Conservation (phyloP, 2,113 vertebrate species). For the Solenodon paradoxus region DNA sequence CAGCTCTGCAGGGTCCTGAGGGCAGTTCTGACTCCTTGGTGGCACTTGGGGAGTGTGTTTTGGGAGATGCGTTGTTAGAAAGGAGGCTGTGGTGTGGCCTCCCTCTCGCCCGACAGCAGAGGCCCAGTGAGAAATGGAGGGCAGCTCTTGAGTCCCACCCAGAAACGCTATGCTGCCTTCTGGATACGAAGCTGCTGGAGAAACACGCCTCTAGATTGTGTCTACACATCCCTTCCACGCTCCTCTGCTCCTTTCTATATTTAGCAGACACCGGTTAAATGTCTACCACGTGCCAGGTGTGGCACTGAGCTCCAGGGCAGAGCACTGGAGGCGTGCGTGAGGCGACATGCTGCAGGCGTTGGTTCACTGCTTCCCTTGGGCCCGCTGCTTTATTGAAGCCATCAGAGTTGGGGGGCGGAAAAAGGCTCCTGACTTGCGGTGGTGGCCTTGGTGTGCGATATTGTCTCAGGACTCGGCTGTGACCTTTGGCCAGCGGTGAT, state of each 20-base stretch:
- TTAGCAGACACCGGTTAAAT: neutral
- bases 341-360: too few species aligned
- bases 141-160: fast-evolving
- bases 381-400: neutral
- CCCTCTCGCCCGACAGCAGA: fast-evolving
- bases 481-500: neutral
- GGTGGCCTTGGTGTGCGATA: neutral
- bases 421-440: too few species aligned
- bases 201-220: neutral
- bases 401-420: neutral
- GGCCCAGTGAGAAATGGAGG: neutral
- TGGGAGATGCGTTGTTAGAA: neutral
- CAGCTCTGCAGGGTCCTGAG: fast-evolving
- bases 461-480: neutral
- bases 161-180: neutral
- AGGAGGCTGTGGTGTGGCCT: neutral
- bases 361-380: neutral
- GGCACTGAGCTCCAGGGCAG: fast-evolving
- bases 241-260: neutral
- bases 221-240: neutral
- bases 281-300: fast-evolving
- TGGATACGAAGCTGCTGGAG: neutral
- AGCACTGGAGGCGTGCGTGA: too few species aligned
- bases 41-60: neutral
- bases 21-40: neutral